Evolutionary conservation across 2,888 invertebrate species (phyloP), one percentile per base, ranked within the genome.

Genomic region (Lasius fuliginosus): DNA sequence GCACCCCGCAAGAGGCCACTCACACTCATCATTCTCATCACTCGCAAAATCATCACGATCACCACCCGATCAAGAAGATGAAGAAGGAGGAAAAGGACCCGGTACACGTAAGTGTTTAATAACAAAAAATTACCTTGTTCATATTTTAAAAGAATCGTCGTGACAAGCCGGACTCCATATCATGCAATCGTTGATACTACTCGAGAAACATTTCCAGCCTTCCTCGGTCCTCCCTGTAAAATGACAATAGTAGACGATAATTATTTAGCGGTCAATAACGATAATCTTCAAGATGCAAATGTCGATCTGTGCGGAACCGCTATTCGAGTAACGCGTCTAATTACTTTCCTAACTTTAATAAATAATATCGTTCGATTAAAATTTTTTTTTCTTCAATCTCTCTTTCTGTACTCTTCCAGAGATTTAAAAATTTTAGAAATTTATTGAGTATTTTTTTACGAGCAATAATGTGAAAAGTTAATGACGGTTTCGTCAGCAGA

Each of bases 51-150:
- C 94, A 94, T 85, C 94, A 95, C 85, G 94, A 95, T 65, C 94
- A 94, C 84, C 94, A 94, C 89, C 12, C 71, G 33, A 93, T 93
- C 27, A 97, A 97, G 94, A 97, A 97, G 95, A 96, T 97, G 94
- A 97, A 98, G 95, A 98, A 98, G 95, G 98, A 98, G 95, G 98
- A 98, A 93, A 98, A 98, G 95, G 97, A 97, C 93, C 96, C 97
- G 95, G 97, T 97, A 86, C 98, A 97, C 95, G 97, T 97, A 95
- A 97, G 97, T 97, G 67, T 90, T 77, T 46, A 42, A 62, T 67
- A 56, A 30, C 5, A 77, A 56, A 77, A 56, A 36, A 56, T 68
- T 27, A 36, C 15, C 15, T 36, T 23, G 23, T 9, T n/a, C 11
- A 23, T 30, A 15, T n/a, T 58, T 42, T 36, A 6, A 53, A n/a